Evolutionary conservation across 2,797 vertebrate genomes (phyloP), one percentile per base, ranked within the genome.

Genomic region (Aphelocoma californica): DNA sequence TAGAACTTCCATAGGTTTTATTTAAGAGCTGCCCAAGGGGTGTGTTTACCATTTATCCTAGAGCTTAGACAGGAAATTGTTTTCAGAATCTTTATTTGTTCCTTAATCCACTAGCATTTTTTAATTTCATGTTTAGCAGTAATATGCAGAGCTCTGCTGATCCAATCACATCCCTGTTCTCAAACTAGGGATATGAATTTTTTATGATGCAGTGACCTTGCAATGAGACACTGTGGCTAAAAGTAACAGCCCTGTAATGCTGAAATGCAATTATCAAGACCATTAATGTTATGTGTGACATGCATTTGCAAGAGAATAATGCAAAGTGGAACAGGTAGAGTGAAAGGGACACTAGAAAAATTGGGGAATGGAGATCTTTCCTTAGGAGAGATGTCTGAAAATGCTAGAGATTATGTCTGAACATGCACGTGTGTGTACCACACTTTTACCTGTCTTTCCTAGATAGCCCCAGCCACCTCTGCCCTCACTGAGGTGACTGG

Each of bases 361-460:
- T 1, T 69, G 32, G 8, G 2, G 9, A 69, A 24, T 61, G 38
- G 42, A 67, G 15, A 21, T 19, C 5, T 79, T 56, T 60, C 26
- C 36, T 65, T 72, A 48, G 67, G 48, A 77, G 14, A 60, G 9
- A 23, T 48, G 23, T 48, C 47, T 48, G 47, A 48, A 48, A 48
- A 25, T 48, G 47, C 47, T 48, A 25, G 24, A 48, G 24, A 48
- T 48, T 48, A 11, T 10, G 7, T n/a, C 67, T 65, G 31, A 79
- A 42, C 18, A 14, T 7, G 18, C 12, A 36, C 0, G 0, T 57
- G 7, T 26, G 29, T 51, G 14, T 20, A 28, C 18, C 45, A 67
- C 25, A 18, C 5, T 47, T 81, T 28, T 48, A 34, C 14, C 17
- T 34, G 32, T 66, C 32, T 78, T 85, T 58, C 45, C 31, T 0